These are phyloP conservation scores for Macrotus californicus DNA, from an alignment of 2,113 vertebrate genomes.

Conservation along the genomic window DNA sequence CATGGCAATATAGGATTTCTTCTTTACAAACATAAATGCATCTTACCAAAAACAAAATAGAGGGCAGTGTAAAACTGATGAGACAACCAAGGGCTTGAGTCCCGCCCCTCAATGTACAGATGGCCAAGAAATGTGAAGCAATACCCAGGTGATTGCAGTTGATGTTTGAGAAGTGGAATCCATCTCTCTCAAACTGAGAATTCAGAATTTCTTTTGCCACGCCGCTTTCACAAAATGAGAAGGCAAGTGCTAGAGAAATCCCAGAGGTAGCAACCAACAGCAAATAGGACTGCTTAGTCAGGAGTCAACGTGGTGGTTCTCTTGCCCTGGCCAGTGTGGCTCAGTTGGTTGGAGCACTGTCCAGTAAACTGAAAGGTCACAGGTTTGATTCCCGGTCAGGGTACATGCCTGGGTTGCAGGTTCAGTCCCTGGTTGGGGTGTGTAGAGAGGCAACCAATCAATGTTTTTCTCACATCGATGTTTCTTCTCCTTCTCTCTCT, in stretches of 20 bases:
- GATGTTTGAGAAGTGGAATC: neutral
- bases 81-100: neutral
- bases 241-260: neutral
- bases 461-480: too few relatives aligned
- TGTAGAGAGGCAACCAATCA: too few relatives aligned
- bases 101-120: too few relatives aligned
- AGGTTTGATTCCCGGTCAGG: too few relatives aligned
- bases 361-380: too few relatives aligned
- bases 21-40: neutral
- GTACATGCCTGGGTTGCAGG: too few relatives aligned
- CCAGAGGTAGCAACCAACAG: neutral
- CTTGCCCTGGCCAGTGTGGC: neutral
- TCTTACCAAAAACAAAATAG: neutral
- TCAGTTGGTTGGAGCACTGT: too few relatives aligned
- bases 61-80: neutral
- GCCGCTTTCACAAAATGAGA: neutral
- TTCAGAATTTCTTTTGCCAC: neutral
- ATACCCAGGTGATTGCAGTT: neutral
- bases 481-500: too few relatives aligned
- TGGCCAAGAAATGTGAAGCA: neutral
- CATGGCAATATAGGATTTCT: neutral
- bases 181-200: neutral
- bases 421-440: too few relatives aligned
- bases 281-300: neutral
- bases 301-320: neutral